phyloP scores from a whole-genome alignment of 2,888 invertebrate species.

The Caenorhabditis imperialis region DNA sequence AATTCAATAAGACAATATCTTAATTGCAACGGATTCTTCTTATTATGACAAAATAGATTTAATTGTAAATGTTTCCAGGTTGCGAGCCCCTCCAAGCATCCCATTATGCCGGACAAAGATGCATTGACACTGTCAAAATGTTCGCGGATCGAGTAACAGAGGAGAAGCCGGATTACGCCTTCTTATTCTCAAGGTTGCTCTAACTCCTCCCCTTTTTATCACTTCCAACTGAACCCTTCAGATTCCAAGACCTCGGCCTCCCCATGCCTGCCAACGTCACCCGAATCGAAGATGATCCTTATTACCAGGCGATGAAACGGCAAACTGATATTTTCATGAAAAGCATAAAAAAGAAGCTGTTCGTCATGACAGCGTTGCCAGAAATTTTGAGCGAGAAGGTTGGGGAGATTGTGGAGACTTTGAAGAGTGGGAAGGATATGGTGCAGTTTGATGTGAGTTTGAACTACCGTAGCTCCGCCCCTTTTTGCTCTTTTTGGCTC shows the following conservation, averaged over 20 bases:
- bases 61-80: not conserved
- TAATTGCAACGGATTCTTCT: not conserved
- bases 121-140: no score
- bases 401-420: no score
- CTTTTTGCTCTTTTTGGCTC: no score
- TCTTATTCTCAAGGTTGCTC: constrained; percentile 13
- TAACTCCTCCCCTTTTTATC: no score
- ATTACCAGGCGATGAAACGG: constrained; percentile 14
- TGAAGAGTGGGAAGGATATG: constrained; percentile 1
- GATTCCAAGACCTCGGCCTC: constrained; percentile 8
- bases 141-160: not conserved
- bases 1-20: not conserved
- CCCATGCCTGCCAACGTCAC: constrained; percentile 5
- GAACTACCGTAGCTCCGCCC: no score
- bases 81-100: constrained; percentile 18
- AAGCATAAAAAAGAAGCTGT: constrained; percentile 9
- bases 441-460: constrained; percentile 24
- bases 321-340: not conserved
- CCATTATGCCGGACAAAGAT: constrained; percentile 2
- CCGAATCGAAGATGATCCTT: no score
- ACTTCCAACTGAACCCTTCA: not conserved
- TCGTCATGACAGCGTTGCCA: constrained; percentile 14
- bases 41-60: not conserved
- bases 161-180: constrained; percentile 17
- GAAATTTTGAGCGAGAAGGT: not conserved